Conservation (phyloP, 2,113 vertebrate genomes). For the Arizona elegans region DNA sequence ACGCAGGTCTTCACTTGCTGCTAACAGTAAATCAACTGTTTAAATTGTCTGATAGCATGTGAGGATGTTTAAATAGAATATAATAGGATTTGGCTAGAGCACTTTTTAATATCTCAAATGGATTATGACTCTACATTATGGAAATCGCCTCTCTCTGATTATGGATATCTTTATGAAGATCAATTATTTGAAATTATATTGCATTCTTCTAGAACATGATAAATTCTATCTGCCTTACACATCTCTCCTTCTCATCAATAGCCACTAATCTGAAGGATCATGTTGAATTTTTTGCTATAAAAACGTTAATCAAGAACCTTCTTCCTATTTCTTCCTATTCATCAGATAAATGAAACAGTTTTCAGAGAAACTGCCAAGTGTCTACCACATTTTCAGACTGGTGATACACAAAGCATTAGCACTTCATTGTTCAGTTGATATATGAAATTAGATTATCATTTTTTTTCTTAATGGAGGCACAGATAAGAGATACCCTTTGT, state of each 20-base stretch:
- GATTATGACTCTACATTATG: neutral
- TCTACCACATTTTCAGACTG: neutral
- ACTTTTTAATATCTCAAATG: neutral
- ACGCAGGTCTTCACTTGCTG: conserved; percentile 43
- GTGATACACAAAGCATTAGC: neutral
- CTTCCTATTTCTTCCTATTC: neutral
- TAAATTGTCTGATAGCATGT: neutral
- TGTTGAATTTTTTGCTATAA: neutral
- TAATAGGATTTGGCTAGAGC: neutral
- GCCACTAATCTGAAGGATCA: neutral
- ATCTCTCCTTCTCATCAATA: neutral
- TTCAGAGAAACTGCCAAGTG: neutral
- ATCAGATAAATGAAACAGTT: neutral
- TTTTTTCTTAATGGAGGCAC: neutral
- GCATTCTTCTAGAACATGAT: neutral
- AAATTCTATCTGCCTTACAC: neutral
- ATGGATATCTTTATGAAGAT: neutral
- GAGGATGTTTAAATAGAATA: neutral
- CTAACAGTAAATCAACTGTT: conserved; percentile 33
- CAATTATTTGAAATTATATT: neutral
- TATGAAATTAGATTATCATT: neutral
- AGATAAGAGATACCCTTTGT: neutral
- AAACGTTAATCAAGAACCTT: neutral
- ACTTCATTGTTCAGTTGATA: too few relatives aligned
- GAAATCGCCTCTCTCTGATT: neutral